A percentile compares a stretch with the other conserved stretches of the same genome.
Conservation (phyloP, 2,113 vertebrate species). For the Seriola rivoliana region DNA sequence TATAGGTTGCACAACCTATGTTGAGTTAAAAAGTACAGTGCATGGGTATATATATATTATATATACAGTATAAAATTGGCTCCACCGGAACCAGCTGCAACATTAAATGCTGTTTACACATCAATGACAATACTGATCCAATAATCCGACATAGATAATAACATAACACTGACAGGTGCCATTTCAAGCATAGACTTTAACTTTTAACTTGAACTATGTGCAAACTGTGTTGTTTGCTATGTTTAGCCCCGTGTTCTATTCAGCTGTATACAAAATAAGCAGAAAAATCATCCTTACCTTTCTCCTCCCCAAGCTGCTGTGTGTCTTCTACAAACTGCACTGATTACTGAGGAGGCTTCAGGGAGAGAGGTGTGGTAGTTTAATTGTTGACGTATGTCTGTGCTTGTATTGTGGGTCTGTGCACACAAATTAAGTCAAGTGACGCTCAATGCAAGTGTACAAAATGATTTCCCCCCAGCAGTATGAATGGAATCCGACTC, state of each 20-base stretch:
- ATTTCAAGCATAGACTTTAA: not conserved
- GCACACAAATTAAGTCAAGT: constrained; percentile 57
- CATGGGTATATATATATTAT: not conserved
- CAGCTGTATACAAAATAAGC: not conserved
- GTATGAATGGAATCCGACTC: constrained; percentile 42
- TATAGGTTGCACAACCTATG: not conserved
- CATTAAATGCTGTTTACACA: not conserved
- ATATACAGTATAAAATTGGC: not conserved
- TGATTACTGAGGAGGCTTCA: constrained; percentile 35
- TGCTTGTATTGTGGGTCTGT: constrained; percentile 22
- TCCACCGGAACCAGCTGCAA: not conserved
- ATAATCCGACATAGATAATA: not conserved
- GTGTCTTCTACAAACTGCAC: constrained; percentile 32
- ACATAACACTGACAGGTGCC: not conserved
- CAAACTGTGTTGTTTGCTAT: not conserved
- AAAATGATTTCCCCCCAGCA: constrained; percentile 5
- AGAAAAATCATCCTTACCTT: constrained; percentile 61
- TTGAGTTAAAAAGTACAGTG: not conserved
- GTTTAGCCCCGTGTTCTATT: not conserved
- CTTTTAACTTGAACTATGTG: too few relatives aligned
- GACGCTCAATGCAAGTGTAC: constrained; percentile 54
- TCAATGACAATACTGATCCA: not conserved
- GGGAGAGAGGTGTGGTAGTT: constrained; percentile 33
- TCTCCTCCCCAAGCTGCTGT: constrained; percentile 28
- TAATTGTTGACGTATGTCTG: constrained; percentile 26